phyloP scores from a whole-genome alignment of 1,140 invertebrate genomes.

The Atta cephalotes region DNA sequence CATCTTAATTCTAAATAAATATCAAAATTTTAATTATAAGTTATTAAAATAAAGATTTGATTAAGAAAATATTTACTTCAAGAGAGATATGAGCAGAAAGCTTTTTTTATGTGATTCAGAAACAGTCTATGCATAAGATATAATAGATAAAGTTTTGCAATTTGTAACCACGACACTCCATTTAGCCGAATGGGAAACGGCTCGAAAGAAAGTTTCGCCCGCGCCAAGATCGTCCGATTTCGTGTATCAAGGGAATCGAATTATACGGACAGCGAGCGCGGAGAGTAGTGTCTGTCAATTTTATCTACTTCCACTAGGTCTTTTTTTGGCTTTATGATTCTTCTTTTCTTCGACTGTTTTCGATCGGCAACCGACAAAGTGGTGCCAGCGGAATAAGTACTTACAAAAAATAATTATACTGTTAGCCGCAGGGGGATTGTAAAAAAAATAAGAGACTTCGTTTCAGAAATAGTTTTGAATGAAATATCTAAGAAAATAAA shows the following conservation, averaged over 20 bases:
- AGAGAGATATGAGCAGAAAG: neutral
- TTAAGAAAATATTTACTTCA: neutral
- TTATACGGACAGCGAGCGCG: neutral
- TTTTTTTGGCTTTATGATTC: constrained; percentile 31
- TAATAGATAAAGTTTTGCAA: constrained; percentile 35
- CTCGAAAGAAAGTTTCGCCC: constrained; percentile 22
- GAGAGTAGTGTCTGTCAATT: constrained; percentile 42
- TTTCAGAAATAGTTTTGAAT: constrained; percentile 15
- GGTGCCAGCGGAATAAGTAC: neutral
- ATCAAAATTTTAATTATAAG: neutral
- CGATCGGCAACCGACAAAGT: constrained; percentile 2
- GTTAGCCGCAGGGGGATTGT: neutral
- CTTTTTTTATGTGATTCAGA: neutral
- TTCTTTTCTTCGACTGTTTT: neutral
- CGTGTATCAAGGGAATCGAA: constrained; percentile 36
- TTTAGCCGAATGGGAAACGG: neutral
- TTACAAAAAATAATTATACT: constrained; percentile 35
- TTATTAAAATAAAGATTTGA: neutral
- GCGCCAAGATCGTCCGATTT: constrained; percentile 21
- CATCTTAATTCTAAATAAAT: neutral
- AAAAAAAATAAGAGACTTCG: neutral
- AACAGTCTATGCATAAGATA: neutral
- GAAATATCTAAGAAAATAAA: neutral
- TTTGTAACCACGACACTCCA: constrained; percentile 1
- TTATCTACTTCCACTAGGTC: constrained; percentile 17